Conservation (phyloP, 1,140 invertebrate species). For the Zeugodacus cucurbitae region DNA sequence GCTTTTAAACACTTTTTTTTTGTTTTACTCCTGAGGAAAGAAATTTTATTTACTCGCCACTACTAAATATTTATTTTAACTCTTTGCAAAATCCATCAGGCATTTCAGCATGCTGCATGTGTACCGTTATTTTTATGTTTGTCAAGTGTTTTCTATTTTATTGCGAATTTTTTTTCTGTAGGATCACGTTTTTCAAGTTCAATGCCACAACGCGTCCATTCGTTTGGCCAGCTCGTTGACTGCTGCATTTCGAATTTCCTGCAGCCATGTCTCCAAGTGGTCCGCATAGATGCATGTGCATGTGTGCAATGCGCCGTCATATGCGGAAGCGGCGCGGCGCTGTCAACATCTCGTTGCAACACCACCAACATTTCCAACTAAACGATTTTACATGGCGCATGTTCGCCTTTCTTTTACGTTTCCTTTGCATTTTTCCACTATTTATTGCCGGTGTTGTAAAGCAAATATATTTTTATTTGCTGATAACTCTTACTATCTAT, state of each 20-base stretch:
- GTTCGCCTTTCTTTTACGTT: neutral
- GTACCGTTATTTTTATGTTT: neutral
- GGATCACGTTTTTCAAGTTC: constrained; percentile 19
- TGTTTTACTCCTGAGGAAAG: neutral
- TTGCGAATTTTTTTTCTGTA: neutral
- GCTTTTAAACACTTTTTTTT: neutral
- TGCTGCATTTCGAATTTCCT: neutral
- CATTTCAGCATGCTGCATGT: neutral
- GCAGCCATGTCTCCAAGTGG: neutral
- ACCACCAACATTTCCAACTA: neutral
- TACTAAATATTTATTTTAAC: neutral
- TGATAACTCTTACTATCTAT: neutral
- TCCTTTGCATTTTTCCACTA: neutral
- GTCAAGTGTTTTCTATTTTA: constrained; percentile 17
- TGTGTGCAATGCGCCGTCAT: neutral
- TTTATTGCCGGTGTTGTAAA: neutral
- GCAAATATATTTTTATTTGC: neutral
- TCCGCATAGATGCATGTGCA: neutral
- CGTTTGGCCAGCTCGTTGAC: neutral
- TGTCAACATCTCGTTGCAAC: neutral
- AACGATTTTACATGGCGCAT: neutral
- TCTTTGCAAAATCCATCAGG: no score
- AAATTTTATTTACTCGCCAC: neutral
- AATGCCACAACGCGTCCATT: neutral
- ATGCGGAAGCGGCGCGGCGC: neutral